These are phyloP conservation scores for Willowsia nigromaculata DNA, from an alignment of 2,888 invertebrate genomes.

Conservation along the genomic window DNA sequence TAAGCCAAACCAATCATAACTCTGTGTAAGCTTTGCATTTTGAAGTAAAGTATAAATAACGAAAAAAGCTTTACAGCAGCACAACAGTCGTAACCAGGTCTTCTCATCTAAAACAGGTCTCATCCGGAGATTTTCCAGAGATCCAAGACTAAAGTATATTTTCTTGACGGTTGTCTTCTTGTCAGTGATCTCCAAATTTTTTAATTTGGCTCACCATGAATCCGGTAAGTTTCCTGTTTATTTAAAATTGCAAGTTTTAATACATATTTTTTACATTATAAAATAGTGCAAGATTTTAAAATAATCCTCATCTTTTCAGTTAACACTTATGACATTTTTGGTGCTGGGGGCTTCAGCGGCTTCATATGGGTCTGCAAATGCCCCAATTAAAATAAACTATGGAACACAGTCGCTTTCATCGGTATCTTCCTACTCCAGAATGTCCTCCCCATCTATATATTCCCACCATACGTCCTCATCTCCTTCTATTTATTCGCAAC, in stretches of 20 bases:
- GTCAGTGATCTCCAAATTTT: too few species aligned
- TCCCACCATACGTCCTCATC: background rate
- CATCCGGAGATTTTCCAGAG: too few species aligned
- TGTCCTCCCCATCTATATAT: background rate
- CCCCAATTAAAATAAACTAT: too few species aligned
- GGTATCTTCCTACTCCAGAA: background rate
- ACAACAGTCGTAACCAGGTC: background rate
- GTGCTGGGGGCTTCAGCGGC: slow-evolving; percentile 52
- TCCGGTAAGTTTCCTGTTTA: slow-evolving; percentile 3
- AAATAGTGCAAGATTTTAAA: too few species aligned
- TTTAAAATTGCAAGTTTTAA: too few species aligned
- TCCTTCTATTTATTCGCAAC: background rate
- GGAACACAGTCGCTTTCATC: background rate
- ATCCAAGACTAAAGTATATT: too few species aligned
- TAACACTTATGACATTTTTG: slow-evolving; percentile 50
- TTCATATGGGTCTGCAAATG: too few species aligned
- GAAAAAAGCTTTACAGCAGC: background rate
- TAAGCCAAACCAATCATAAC: too few species aligned
- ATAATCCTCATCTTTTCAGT: slow-evolving; percentile 23
- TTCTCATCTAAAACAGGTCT: background rate
- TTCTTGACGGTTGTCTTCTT: too few species aligned
- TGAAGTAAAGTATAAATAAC: background rate
- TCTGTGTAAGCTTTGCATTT: too few species aligned
- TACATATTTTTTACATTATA: too few species aligned
- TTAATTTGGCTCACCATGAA: background rate